Conservation (phyloP, 37 sponge, comb jelly and placozoan species). For the Geodia barretti region DNA sequence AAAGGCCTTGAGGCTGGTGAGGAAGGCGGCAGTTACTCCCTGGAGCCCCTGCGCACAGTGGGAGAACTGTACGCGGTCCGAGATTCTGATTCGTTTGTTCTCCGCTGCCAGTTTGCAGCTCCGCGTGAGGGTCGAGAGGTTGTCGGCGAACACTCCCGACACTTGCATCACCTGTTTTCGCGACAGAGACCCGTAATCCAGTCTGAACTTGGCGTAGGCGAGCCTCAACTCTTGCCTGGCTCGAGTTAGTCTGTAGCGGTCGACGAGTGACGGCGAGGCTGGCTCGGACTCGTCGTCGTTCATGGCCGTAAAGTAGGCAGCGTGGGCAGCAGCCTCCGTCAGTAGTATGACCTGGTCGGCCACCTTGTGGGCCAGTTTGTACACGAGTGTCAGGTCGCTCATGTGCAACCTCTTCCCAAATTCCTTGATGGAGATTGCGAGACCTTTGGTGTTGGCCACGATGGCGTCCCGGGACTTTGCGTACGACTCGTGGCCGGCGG, state of each 20-base stretch:
- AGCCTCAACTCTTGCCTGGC: constrained; percentile 44
- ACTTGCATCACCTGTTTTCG: constrained; percentile 47
- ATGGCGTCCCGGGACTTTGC: constrained; percentile 64
- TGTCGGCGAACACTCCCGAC: constrained; percentile 71
- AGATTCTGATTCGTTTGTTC: neutral
- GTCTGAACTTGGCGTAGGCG: constrained; percentile 64
- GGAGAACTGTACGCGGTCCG: constrained; percentile 51
- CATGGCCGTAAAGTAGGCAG: constrained; percentile 71
- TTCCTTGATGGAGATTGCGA: constrained; percentile 61
- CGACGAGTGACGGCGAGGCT: constrained; percentile 40
- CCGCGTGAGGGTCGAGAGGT: constrained; percentile 52
- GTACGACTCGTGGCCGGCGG: constrained; percentile 22
- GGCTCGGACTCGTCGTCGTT: constrained; percentile 42
- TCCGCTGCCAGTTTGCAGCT: constrained; percentile 59
- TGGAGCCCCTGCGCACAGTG: constrained; percentile 56
- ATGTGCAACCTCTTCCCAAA: constrained; percentile 35
- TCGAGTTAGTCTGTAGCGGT: constrained; percentile 63
- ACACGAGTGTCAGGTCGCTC: constrained; percentile 12
- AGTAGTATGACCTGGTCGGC: constrained; percentile 66
- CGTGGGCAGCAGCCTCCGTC: constrained; percentile 79
- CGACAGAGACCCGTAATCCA: constrained; percentile 29
- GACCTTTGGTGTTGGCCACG: constrained; percentile 66
- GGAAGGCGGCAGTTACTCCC: constrained; percentile 60
- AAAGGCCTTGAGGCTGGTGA: constrained; percentile 58
- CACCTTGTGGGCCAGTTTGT: constrained; percentile 14